phyloP scores from a whole-genome alignment of 2,888 invertebrate species.

The Coremacera marginata region DNA sequence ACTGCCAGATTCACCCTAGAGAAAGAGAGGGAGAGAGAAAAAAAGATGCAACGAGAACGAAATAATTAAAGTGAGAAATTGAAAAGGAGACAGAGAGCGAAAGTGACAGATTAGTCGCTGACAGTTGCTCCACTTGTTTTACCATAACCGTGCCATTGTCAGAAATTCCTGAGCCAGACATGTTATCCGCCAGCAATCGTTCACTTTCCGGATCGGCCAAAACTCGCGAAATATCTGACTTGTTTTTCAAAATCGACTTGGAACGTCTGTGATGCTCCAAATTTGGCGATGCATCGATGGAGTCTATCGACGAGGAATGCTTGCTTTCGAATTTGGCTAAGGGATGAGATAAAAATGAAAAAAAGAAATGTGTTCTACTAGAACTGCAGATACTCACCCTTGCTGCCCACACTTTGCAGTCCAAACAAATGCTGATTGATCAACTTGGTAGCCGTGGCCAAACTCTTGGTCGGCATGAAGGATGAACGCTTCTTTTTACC shows the following conservation, averaged over 20 bases:
- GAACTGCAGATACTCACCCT: slow-evolving; percentile 56
- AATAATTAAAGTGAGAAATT: not conserved
- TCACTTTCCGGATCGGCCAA: slow-evolving; percentile 81
- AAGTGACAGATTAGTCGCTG: not conserved
- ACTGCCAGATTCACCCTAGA: slow-evolving; percentile 76
- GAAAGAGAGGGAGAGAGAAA: not conserved
- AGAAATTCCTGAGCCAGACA: slow-evolving; percentile 73
- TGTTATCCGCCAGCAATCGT: slow-evolving; percentile 78
- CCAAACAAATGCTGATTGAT: slow-evolving; percentile 83
- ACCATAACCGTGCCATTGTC: slow-evolving; percentile 71
- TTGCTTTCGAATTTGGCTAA: slow-evolving; percentile 72
- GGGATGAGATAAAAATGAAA: slow-evolving; percentile 7
- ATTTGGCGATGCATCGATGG: slow-evolving; percentile 77
- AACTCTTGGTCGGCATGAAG: slow-evolving; percentile 75
- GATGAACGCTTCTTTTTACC: slow-evolving; percentile 70
- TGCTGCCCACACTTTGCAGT: slow-evolving; percentile 71
- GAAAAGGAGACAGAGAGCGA: not conserved
- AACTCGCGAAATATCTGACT: slow-evolving; percentile 75
- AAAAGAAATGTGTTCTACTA: not conserved
- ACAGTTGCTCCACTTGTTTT: slow-evolving; percentile 3
- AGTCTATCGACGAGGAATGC: slow-evolving; percentile 78
- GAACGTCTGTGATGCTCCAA: slow-evolving; percentile 77
- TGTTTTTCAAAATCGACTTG: slow-evolving; percentile 81
- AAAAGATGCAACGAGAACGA: not conserved
- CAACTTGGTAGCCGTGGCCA: slow-evolving; percentile 79